Evolutionary conservation across 2,113 vertebrate genomes (phyloP), one percentile per base, ranked within the genome.

Genomic region (Burhinus oedicnemus): DNA sequence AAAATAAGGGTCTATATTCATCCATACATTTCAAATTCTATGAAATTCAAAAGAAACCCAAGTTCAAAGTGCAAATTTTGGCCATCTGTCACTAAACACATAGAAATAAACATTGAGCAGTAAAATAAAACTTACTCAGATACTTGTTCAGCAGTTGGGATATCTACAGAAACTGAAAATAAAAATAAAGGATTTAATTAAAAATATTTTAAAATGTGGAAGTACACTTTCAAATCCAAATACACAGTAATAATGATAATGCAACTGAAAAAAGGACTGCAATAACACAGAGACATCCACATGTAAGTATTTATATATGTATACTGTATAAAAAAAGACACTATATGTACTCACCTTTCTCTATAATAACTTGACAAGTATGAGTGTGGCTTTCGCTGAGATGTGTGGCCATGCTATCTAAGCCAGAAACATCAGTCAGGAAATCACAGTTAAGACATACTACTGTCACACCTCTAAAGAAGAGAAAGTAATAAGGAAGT

Each of bases 361-460:
- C 98, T 92, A 98, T 82, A 92, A 99, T 97, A 94, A 99, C 98
- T 98, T 98, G 99, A 96, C 99, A 99, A 55, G 96, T 94, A 49
- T 99, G 99, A 97, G 97, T 96, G 42, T 98, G 98, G 81, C 97
- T 98, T 90, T 98, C 98, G 88, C 97, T 98, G 95, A 99, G 98
- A 97, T 99, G 99, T 68, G 98, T 98, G 84, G 99, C 98, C 99
- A 99, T 99, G 49, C 98, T 98, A 97, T 99, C 99, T 71, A 99
- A 98, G 30, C 98, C 98, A 94, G 98, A 98, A 84, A 97, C 98
- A 60, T 99, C 99, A 72, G 98, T 95, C 64, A 99, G 97, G 96
- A 99, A 99, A 94, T 99, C 98, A 97, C 99, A 99, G 98, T 98
- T 99, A 90, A 99, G 98, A 98, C 99, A 99, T 89, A 99, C 98